Evolutionary conservation across 1,140 invertebrate species (phyloP).

Genomic region (Dysdera silvatica): DNA sequence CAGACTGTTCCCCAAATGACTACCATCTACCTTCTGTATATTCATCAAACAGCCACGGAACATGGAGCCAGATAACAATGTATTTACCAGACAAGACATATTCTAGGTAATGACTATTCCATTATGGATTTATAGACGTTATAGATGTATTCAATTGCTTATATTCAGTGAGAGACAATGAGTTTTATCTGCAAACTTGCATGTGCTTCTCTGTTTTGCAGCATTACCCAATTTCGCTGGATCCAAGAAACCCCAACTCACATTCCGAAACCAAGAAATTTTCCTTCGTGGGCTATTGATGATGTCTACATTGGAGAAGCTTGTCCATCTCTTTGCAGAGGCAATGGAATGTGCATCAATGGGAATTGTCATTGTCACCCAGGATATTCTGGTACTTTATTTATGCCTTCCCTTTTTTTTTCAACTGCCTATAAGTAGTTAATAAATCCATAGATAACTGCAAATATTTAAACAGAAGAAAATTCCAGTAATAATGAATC

Average conservation of each 20-base stretch:
- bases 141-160: background rate
- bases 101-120: constrained; percentile 41
- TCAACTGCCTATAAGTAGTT: too few relatives aligned
- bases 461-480: too few relatives aligned
- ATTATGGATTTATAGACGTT: too few relatives aligned
- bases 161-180: background rate
- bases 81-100: constrained; percentile 43
- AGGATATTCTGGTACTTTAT: constrained; percentile 40
- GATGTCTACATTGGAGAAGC: constrained; percentile 46
- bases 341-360: constrained; percentile 43
- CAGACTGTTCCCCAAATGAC: constrained; percentile 43
- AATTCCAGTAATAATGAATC: too few relatives aligned
- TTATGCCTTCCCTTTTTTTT: too few relatives aligned
- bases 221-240: constrained; percentile 46
- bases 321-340: constrained; percentile 45
- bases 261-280: constrained; percentile 15
- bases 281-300: constrained; percentile 44
- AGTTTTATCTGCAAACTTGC: background rate
- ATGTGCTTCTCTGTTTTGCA: constrained; percentile 31
- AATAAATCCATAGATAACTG: too few relatives aligned
- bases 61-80: constrained; percentile 45
- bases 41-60: constrained; percentile 37
- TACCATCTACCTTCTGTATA: constrained; percentile 43
- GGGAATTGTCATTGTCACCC: constrained; percentile 44
- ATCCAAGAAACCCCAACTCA: constrained; percentile 38